Percentiles rank a stretch among this genome's conserved stretches.
These are phyloP conservation scores for Phaethon lepturus DNA, from an alignment of 2,113 vertebrate genomes.

Conservation along the genomic window DNA sequence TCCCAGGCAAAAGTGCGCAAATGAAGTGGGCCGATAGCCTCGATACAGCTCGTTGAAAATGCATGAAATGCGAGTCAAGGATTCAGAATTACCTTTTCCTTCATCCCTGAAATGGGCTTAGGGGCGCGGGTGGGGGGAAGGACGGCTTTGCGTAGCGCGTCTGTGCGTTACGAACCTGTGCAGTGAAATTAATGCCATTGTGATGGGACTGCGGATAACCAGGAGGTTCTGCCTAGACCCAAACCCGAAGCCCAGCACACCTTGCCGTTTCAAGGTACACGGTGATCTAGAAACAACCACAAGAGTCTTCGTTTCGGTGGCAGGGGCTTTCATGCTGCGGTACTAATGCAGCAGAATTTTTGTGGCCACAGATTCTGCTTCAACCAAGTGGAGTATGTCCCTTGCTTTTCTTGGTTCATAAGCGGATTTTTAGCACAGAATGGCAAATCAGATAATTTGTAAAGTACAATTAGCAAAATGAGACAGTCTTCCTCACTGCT, in stretches of 20 bases:
- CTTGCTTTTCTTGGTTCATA: not conserved
- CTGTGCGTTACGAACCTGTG: not conserved
- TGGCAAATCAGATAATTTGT: slow-evolving; percentile 67
- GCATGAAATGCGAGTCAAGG: not conserved
- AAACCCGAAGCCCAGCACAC: not conserved
- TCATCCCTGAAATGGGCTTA: not conserved
- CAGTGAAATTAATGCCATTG: not conserved
- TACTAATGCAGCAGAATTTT: not conserved
- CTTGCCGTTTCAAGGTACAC: not conserved
- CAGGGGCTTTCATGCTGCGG: not conserved
- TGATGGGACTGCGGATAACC: not conserved
- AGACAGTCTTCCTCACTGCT: slow-evolving; percentile 35
- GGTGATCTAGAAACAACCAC: not conserved
- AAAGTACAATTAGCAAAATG: slow-evolving; percentile 53
- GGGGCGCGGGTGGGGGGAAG: not conserved
- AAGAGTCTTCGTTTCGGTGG: not conserved
- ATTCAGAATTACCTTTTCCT: not conserved
- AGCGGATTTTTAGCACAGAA: slow-evolving; percentile 42
- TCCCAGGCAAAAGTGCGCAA: not conserved
- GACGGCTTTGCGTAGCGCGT: not conserved
- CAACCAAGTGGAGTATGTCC: not conserved
- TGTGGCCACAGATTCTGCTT: not conserved
- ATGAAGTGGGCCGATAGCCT: not conserved
- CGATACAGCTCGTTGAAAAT: not conserved
- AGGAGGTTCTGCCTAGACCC: not conserved